A percentile compares a stretch with the other conserved stretches of the same genome.
Conservation (phyloP, 1,140 invertebrate species). For the Laupala kohalensis region DNA sequence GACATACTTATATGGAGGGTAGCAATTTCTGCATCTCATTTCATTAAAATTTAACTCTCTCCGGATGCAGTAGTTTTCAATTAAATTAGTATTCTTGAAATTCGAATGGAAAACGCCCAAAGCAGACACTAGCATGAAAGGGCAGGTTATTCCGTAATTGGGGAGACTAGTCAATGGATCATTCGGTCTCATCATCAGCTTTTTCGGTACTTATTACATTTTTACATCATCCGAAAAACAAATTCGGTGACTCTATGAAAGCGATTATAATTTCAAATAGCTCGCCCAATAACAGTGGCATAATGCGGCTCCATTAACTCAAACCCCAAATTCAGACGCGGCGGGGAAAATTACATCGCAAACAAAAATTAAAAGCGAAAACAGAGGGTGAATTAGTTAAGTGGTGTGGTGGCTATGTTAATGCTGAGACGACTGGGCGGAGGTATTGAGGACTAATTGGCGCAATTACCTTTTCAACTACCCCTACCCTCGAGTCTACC, state of each 20-base stretch:
- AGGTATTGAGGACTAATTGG: neutral
- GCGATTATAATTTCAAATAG: neutral
- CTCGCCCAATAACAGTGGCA: neutral
- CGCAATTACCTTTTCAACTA: neutral
- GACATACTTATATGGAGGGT: neutral
- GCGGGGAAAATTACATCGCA: neutral
- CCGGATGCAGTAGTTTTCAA: neutral
- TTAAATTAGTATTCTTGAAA: neutral
- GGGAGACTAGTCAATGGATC: neutral
- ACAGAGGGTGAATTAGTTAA: neutral
- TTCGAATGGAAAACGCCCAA: neutral
- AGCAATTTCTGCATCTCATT: neutral
- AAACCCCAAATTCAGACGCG: neutral
- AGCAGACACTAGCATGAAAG: neutral
- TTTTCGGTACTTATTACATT: neutral
- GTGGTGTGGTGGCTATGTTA: neutral
- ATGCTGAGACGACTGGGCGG: neutral
- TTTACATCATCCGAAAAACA: neutral
- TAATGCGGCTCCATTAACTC: neutral
- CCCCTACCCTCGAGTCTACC: neutral
- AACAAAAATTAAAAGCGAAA: neutral
- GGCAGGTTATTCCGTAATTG: neutral
- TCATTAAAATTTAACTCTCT: neutral
- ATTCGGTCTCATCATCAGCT: too few species aligned
- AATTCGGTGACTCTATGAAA: neutral